Base-by-base conservation (phyloP, 2,888 invertebrate species). In the Ophion obscuratus region DNA sequence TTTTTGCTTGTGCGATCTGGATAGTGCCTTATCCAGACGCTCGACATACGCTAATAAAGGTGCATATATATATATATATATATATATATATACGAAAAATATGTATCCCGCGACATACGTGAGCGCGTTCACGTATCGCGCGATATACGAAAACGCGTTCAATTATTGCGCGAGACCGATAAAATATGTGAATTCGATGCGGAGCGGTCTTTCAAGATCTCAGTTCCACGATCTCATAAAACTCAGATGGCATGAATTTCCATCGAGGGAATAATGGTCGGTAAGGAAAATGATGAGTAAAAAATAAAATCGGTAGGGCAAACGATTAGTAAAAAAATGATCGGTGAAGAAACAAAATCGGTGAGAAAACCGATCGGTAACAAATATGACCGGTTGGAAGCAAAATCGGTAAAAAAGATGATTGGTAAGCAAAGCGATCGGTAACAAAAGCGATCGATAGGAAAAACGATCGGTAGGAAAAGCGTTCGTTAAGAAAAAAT, bases 141-240 rank as follows among this genome's bases (percentile, higher is more conserved):
- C 53, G 70, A 53, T 53, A 27, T 53, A 70, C 53, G 1, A 44
- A 53, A 70, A 70, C 27, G 14, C 24, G 24, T 14, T 47, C 47
- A 14, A 24, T 70, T 31, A 11, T 53, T 70, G 44, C 68, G 47
- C 17, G 5, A 10, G 68, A 5, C 27, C 20, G 44, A 68, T 68
- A 10, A 44, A 68, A 47, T 17, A 68, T 68, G 17, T 14, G 68
- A 47, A 68, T 68, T 24, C 47, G 14, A 47, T 68, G 53, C 24
- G 24, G 40, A 14, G 2, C 17, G 40, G n/a, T 40, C 9, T 66
- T 66, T 36, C 36, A 9, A 36, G n/a, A 66, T 40, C 53, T 17
- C 31, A 31, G 27, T 31, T 36, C 20, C 17, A 9, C n/a, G n/a
- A 40, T 67, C 40, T 67, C 17, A 20, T 67, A 4, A 36, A 36